These are phyloP conservation scores for Dicaeum eximium DNA, from an alignment of 2,113 vertebrate species.

Conservation along the genomic window DNA sequence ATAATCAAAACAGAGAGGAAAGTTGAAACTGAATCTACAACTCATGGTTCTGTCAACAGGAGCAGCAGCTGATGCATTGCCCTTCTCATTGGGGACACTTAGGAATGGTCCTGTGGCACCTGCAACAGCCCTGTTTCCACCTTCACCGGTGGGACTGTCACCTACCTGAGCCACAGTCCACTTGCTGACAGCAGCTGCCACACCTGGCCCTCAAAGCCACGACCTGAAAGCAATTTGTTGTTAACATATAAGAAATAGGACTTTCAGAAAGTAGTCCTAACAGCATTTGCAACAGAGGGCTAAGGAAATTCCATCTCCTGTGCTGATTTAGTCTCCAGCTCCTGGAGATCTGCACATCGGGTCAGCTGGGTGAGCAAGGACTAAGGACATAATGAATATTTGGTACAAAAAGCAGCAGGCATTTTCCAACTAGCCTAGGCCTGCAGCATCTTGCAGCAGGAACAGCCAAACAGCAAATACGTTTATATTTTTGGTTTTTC, in stretches of 20 bases:
- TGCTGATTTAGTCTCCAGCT: not conserved
- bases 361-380: not conserved
- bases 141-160: not conserved
- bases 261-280: not conserved
- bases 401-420: not conserved
- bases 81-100: not conserved
- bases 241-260: not conserved
- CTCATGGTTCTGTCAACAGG: fast-evolving
- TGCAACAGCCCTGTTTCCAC: not conserved
- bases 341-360: not conserved
- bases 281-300: not conserved
- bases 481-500: not conserved
- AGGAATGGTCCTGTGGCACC: fast-evolving
- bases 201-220: not conserved
- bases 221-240: not conserved
- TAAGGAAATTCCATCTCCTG: not conserved
- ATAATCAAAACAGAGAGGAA: not conserved
- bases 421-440: not conserved
- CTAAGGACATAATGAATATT: not conserved
- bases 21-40: not conserved
- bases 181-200: not conserved
- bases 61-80: not conserved
- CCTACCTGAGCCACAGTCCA: not conserved
- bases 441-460: not conserved
- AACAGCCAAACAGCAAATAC: not conserved